phyloP scores from a whole-genome alignment of 2,888 invertebrate species.

The Coelinius sp. region DNA sequence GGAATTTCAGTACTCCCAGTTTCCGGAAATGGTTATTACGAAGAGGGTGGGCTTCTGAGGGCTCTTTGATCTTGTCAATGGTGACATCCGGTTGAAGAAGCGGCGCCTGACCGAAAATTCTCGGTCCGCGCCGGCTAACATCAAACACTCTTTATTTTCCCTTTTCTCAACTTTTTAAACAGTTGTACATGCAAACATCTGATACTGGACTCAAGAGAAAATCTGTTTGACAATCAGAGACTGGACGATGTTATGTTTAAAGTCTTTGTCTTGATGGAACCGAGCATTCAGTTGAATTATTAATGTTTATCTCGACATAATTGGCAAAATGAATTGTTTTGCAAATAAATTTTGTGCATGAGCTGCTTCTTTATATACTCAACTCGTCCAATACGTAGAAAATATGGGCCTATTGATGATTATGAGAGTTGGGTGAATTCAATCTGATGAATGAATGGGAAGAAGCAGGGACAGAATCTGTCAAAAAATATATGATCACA shows the following conservation, averaged over 20 bases:
- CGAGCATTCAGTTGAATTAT: background rate
- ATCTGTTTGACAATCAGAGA: background rate
- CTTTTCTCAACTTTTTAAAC: slow-evolving; percentile 4
- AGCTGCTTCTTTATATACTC: too few species aligned
- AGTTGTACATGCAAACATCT: slow-evolving; percentile 13
- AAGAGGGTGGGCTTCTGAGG: slow-evolving; percentile 31
- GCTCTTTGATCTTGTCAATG: slow-evolving; percentile 50
- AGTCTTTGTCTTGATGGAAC: background rate
- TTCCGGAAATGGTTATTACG: slow-evolving; percentile 9
- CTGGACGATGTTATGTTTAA: background rate
- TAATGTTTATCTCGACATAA: too few species aligned
- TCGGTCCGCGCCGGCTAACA: slow-evolving; percentile 42
- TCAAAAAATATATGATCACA: too few species aligned
- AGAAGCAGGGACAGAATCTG: too few species aligned
- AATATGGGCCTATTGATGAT: too few species aligned
- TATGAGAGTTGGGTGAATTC: too few species aligned
- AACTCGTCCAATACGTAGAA: too few species aligned
- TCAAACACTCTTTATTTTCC: slow-evolving; percentile 39
- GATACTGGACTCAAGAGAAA: background rate
- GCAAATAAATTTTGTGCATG: too few species aligned
- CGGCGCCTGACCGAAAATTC: slow-evolving; percentile 40
- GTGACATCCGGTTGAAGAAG: slow-evolving; percentile 46
- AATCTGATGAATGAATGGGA: too few species aligned
- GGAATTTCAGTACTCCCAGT: background rate
- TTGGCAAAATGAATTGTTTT: too few species aligned